Percentiles rank a stretch among this genome's conserved stretches.
phyloP scores from a whole-genome alignment of 2,113 vertebrate species.

The Scophthalmus maximus region DNA sequence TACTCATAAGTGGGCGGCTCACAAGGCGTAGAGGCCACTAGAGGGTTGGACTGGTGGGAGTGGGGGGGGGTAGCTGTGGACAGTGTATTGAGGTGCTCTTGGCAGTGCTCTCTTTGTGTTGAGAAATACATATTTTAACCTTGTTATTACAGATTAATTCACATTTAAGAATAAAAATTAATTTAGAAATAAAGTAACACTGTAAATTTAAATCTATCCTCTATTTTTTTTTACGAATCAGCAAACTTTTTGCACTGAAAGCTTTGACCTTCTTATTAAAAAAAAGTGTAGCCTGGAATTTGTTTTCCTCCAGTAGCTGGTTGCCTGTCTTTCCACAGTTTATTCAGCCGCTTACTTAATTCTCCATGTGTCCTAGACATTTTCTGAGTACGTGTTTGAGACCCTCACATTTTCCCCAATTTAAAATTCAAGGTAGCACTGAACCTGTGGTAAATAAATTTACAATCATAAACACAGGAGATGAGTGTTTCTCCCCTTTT shows the following conservation, averaged over 20 bases:
- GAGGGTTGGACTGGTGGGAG: conserved; percentile 33
- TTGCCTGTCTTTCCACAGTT: conserved; percentile 35
- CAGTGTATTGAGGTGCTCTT: neutral
- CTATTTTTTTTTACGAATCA: conserved; percentile 18
- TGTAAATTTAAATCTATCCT: conserved; percentile 23
- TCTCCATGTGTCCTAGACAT: conserved; percentile 35
- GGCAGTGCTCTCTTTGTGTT: neutral
- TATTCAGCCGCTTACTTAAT: conserved; percentile 43
- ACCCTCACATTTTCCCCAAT: conserved; percentile 48
- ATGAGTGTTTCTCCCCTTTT: conserved; percentile 52
- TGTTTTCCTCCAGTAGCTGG: conserved; percentile 16
- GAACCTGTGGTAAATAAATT: conserved; percentile 65
- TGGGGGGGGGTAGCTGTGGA: conserved; percentile 22
- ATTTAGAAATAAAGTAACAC: neutral
- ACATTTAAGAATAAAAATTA: neutral
- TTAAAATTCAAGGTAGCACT: conserved; percentile 66
- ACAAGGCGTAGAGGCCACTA: conserved; percentile 33
- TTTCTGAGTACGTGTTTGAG: conserved; percentile 32
- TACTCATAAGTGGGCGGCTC: conserved; percentile 53
- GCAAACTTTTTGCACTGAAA: conserved; percentile 18
- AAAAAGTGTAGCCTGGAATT: conserved; percentile 7
- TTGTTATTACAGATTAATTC: conserved; percentile 13
- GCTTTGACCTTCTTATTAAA: conserved; percentile 1
- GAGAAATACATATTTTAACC: conserved; percentile 19
- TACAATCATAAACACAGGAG: conserved; percentile 65